Evolutionary conservation across 2,113 vertebrate genomes (phyloP), one percentile per base, ranked within the genome.

Genomic region (Aplodontia rufa): DNA sequence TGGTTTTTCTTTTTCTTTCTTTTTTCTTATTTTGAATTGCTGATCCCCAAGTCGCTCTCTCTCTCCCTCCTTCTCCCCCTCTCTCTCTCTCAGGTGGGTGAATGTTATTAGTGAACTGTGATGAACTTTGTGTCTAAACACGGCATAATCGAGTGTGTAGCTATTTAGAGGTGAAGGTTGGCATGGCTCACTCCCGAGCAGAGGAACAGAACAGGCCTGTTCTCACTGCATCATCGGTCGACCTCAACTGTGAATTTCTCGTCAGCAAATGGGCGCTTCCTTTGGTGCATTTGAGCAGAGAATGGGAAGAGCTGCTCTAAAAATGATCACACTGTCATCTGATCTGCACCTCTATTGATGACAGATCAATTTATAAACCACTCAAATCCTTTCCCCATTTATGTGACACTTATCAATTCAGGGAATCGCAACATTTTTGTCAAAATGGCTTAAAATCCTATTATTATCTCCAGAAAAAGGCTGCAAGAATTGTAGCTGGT

Each of bases 171-270:
- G 97, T 98, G 98, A 97, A 97, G 96, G 95, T 90, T 98, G 98
- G 97, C 98, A 96, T 95, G 97, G 97, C 97, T 98, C 97, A 90
- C 89, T 94, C 80, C 62, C 87, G 98, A 98, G 97, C 98, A 97
- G 97, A 98, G 98, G 97, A 98, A 95, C 91, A 96, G 98, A 98
- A 98, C 98, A 98, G 98, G 98, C 98, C 97, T 98, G 98, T 97
- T 98, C 97, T 98, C 98, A 97, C 98, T 98, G 98, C 98, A 98
- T 98, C 98, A 98, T 97, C 98, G 97, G 97, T 98, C 96, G 98
- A 98, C 98, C 98, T 98, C 98, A 98, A 98, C 98, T 98, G 98
- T 96, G 98, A 98, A 98, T 98, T 98, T 98, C 97, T 97, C 98
- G 98, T 98, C 98, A 98, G 98, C 98, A 98, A 98, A 98, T 98